Conservation (phyloP, 2,797 vertebrate species). For the Phrynocephalus guinanensis region DNA sequence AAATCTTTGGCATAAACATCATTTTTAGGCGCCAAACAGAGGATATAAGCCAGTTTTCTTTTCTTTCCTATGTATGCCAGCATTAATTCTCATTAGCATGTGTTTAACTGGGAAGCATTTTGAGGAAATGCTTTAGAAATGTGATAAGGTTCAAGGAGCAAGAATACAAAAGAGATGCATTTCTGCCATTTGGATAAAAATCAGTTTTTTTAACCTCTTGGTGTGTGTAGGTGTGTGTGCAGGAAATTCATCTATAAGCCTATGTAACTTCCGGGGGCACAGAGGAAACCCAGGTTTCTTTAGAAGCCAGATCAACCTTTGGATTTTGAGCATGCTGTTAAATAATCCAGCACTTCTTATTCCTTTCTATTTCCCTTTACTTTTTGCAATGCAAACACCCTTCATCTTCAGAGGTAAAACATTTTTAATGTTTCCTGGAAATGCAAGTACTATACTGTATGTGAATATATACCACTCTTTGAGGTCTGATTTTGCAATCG, state of each 20-base stretch:
- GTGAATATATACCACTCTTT: slow-evolving; percentile 1
- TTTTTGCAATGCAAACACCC: not conserved
- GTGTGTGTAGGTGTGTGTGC: not conserved
- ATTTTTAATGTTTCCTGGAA: not conserved
- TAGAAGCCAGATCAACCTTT: slow-evolving; percentile 4
- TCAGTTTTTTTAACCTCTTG: not conserved
- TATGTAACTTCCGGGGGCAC: not conserved
- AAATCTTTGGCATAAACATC: not conserved
- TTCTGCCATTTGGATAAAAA: slow-evolving; percentile 7
- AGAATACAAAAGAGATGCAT: not conserved
- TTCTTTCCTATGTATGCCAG: not conserved
- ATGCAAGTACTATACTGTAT: not conserved
- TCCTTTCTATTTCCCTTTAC: slow-evolving; percentile 3
- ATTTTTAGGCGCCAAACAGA: not conserved
- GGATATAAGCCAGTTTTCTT: slow-evolving; percentile 8
- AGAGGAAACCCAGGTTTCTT: not conserved
- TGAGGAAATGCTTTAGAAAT: not conserved
- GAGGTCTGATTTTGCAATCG: not conserved
- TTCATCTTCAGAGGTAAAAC: not conserved
- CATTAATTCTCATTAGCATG: not conserved
- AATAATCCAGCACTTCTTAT: slow-evolving; percentile 22
- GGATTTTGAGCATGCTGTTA: slow-evolving; percentile 24
- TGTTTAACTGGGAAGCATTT: not conserved
- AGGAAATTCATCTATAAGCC: not conserved
- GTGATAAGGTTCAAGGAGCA: slow-evolving; percentile 33